phyloP scores from a whole-genome alignment of 2,888 invertebrate species.

The Rapana venosa region DNA sequence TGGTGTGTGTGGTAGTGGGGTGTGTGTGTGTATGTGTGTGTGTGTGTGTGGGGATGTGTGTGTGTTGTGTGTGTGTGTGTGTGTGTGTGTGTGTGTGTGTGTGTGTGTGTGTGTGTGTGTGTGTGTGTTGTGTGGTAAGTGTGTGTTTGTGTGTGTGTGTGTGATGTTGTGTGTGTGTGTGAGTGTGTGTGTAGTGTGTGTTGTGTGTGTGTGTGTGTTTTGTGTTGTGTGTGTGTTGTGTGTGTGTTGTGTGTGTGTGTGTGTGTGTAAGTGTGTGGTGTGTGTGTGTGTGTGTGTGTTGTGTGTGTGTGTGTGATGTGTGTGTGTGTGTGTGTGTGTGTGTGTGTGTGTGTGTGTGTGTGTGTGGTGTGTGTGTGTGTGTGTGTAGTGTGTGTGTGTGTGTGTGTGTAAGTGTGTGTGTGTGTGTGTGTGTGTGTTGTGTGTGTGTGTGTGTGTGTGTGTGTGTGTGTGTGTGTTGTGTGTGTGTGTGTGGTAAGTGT shows the following conservation, averaged over 20 bases:
- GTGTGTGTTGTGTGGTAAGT: background rate
- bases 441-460: background rate
- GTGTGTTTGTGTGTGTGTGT: background rate
- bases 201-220: background rate
- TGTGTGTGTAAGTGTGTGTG: background rate
- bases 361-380: background rate
- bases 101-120: conserved; percentile 1
- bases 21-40: no score
- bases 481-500: no score
- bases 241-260: background rate
- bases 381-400: background rate
- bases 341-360: no score
- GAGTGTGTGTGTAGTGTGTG: no score
- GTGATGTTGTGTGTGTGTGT: background rate
- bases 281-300: background rate
- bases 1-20: background rate
- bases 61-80: background rate
- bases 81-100: background rate
- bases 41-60: no score
- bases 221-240: background rate
- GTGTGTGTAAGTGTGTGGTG: background rate
- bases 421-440: background rate
- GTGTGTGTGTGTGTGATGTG: background rate
- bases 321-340: background rate
- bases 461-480: background rate